These are phyloP conservation scores for Actinopyga echinites DNA, from an alignment of 53 echinoderm and acorn worm genomes.

Conservation along the genomic window DNA sequence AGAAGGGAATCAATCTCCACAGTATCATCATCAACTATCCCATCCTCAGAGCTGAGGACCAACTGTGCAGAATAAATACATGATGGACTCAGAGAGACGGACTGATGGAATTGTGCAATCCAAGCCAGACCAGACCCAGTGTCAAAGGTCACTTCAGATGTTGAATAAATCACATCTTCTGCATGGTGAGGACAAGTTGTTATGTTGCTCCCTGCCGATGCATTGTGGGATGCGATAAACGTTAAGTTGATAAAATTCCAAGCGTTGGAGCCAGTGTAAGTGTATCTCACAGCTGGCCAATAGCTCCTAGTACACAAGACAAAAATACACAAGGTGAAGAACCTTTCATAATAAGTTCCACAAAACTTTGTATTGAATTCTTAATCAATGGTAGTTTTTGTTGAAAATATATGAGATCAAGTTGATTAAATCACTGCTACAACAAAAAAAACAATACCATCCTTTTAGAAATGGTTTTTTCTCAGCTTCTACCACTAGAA, in stretches of 20 bases:
- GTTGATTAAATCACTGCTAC: too few species aligned
- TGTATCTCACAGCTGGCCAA: conserved; percentile 29
- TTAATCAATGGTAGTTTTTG: too few species aligned
- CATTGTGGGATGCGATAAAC: conserved; percentile 35
- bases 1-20: conserved; percentile 77
- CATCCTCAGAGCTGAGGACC: conserved; percentile 2
- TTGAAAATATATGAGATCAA: too few species aligned
- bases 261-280: background rate
- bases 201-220: background rate
- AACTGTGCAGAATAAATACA: conserved; percentile 29
- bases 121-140: conserved; percentile 44
- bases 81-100: background rate
- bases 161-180: background rate
- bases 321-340: background rate
- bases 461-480: too few species aligned
- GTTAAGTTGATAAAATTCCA: background rate
- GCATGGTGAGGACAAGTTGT: background rate
- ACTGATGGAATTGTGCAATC: conserved; percentile 33
- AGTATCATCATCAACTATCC: conserved; percentile 18
- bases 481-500: too few species aligned
- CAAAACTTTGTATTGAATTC: too few species aligned
- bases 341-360: too few species aligned
- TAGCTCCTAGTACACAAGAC: background rate
- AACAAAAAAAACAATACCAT: too few species aligned
- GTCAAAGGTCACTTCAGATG: conserved; percentile 18